Evolutionary conservation across 2,113 vertebrate genomes (phyloP).

Genomic region (Paratilapia polleni): DNA sequence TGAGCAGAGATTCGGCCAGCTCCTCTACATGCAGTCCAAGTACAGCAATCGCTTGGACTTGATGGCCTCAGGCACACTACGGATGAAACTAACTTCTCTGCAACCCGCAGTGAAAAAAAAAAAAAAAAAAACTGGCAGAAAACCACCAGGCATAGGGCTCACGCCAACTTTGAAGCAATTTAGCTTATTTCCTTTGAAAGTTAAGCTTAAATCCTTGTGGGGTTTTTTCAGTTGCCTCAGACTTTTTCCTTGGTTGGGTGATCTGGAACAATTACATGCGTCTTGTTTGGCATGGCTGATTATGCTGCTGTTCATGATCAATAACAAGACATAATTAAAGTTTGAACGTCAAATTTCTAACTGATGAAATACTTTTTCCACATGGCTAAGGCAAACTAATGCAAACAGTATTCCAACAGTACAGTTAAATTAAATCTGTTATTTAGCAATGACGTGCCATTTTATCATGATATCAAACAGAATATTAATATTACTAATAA

Average conservation of each 20-base stretch:
- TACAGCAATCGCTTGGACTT: background rate
- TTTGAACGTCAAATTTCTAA: background rate
- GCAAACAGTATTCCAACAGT: background rate
- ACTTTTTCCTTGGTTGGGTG: background rate
- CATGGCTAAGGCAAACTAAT: background rate
- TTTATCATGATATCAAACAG: background rate
- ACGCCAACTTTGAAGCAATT: conserved; percentile 9
- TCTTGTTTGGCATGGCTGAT: conserved; percentile 1
- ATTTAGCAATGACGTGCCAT: background rate
- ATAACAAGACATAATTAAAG: background rate
- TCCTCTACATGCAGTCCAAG: conserved; percentile 7
- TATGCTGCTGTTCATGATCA: conserved; percentile 1
- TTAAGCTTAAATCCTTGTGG: conserved; percentile 4
- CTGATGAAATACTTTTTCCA: background rate
- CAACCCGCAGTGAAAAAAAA: background rate
- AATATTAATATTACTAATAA: background rate
- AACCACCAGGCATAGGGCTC: background rate
- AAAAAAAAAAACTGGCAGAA: background rate
- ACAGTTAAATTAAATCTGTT: background rate
- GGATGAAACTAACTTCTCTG: conserved; percentile 9
- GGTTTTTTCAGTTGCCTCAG: background rate
- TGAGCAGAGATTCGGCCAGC: background rate
- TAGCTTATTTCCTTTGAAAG: conserved; percentile 11
- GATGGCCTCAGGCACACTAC: background rate
- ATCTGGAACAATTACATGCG: conserved; percentile 11